A percentile compares a stretch with the other conserved stretches of the same genome.
phyloP scores from a whole-genome alignment of 2,888 invertebrate genomes.

The Thymelicus sylvestris region DNA sequence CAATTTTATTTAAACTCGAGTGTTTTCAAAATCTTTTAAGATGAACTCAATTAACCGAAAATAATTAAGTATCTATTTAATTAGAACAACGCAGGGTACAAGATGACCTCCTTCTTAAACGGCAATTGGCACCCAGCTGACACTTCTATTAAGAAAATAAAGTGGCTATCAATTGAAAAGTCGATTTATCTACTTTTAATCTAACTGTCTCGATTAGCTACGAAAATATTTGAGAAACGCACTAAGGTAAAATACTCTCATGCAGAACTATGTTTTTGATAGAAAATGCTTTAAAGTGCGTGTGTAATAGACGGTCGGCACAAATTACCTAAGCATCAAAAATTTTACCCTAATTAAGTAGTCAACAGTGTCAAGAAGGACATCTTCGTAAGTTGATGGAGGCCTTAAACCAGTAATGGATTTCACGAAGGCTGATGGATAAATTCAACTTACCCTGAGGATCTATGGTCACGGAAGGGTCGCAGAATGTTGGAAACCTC shows the following conservation, averaged over 20 bases:
- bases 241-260: neutral
- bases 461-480: slow-evolving; percentile 79
- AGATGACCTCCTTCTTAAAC: neutral
- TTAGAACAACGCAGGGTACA: neutral
- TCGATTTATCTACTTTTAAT: neutral
- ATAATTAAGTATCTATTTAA: neutral
- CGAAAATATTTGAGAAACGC: neutral
- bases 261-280: too few species aligned
- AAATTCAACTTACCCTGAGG: slow-evolving; percentile 80
- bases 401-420: too few species aligned
- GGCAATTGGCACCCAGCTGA: slow-evolving; percentile 7
- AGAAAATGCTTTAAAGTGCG: too few species aligned
- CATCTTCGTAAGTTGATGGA: too few species aligned
- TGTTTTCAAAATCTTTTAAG: too few species aligned
- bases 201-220: neutral
- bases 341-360: too few species aligned
- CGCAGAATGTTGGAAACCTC: slow-evolving; percentile 56
- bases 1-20: too few species aligned
- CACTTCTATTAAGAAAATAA: slow-evolving; percentile 11
- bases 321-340: too few species aligned
- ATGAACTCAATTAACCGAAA: neutral
- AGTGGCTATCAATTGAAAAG: slow-evolving; percentile 9
- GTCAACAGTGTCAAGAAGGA: too few species aligned
- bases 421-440: too few species aligned
- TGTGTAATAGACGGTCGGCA: too few species aligned